Evolutionary conservation across 2,888 invertebrate species (phyloP).

Genomic region (Eupsilia transversa): DNA sequence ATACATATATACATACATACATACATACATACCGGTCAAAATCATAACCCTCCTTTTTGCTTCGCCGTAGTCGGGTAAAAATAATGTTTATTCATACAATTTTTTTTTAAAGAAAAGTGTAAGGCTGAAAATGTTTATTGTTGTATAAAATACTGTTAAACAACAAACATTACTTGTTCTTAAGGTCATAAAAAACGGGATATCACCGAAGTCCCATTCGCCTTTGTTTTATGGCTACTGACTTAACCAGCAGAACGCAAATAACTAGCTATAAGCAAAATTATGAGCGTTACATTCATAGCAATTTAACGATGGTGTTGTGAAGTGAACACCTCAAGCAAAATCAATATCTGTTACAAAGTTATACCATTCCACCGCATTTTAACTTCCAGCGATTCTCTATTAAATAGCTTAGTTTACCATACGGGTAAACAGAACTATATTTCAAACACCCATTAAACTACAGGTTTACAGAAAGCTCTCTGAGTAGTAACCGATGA

Average conservation of each 20-base stretch:
- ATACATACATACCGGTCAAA: no score
- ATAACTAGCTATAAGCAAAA: neutral
- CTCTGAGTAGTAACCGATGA: no score
- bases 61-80: no score
- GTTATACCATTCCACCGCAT: neutral
- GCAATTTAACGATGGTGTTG: neutral
- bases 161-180: neutral
- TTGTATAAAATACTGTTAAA: neutral
- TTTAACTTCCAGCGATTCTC: neutral
- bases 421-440: neutral
- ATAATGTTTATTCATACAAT: no score
- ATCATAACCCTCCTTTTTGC: no score
- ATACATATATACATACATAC: no score
- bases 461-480: neutral
- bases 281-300: neutral
- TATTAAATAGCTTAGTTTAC: neutral
- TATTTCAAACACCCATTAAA: neutral
- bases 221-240: neutral
- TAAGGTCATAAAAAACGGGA: neutral
- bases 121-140: neutral
- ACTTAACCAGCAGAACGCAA: neutral
- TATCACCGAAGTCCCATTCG: neutral
- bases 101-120: no score
- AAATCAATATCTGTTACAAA: conserved; percentile 5
- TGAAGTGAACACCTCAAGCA: neutral